Evolutionary conservation across 1,140 invertebrate genomes (phyloP), one percentile per base, ranked within the genome.

Genomic region (Bombus affinis): DNA sequence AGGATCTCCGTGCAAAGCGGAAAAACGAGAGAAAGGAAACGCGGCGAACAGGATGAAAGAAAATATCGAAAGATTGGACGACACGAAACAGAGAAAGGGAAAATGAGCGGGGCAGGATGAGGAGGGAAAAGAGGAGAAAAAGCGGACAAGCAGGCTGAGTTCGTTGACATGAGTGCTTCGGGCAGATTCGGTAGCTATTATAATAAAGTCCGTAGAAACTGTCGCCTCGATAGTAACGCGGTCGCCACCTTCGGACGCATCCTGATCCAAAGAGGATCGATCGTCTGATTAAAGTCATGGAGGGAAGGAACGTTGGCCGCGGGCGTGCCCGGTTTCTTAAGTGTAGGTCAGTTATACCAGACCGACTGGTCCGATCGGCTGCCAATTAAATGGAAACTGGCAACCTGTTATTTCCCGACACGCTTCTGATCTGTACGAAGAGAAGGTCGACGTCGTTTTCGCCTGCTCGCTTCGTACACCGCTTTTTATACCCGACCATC

Each of bases 341-440:
- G 86, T 86, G 86, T 92, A 92, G 91, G 89, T 92, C 91, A 92
- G 92, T 92, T 92, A 91, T 86, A 91, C 91, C 89, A 89, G 92
- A 82, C 71, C 78, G 87, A 92, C 89, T 91, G 92, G 91, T 92
- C 91, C 86, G 90, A 88, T 86, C 78, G 62, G 53, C 62, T 85
- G 73, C 77, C 86, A 90, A 91, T 92, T 89, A 91, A 92, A 84
- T 87, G 84, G 73, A 85, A 90, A 85, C 86, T 74, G 66, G 39
- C 85, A 88, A 88, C 89, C 82, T 88, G 88, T 92, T 90, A 89
- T 88, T 90, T 91, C 62, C 78, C 83, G 83, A 91, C 85, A 91
- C 86, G 86, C 79, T 68, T 85, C 76, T 65, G 74, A 75, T 81
- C 42, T 25, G 57, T 62, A 22, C 28, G 75, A 13, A 32, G n/a